Conservation (phyloP, 64 coral and sea anemone species). For the Montipora capricornis region DNA sequence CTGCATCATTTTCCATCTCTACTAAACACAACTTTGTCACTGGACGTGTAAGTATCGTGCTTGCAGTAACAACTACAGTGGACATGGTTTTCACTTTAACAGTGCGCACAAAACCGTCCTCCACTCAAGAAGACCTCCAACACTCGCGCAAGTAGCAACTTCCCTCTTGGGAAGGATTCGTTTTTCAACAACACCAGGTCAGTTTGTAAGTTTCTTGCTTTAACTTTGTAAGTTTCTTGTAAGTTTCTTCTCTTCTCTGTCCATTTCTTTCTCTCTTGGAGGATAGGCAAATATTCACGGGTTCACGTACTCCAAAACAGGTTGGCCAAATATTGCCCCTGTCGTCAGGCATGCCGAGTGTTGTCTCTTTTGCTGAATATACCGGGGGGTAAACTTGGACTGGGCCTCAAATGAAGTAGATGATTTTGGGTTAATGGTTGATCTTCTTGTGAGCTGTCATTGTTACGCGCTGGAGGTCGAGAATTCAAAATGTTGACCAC, state of each 20-base stretch:
- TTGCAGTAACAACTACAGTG: too few relatives aligned
- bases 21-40: too few relatives aligned
- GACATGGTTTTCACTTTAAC: conserved; percentile 1
- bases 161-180: conserved; percentile 35
- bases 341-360: background rate
- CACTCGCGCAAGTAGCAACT: conserved; percentile 48
- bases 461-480: too few relatives aligned
- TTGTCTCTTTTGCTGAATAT: background rate
- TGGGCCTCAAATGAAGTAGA: too few relatives aligned
- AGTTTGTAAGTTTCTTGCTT: background rate
- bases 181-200: conserved; percentile 45
- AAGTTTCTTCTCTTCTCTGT: conserved; percentile 7
- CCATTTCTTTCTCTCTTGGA: conserved; percentile 53
- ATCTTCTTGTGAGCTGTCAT: too few relatives aligned
- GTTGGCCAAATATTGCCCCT: conserved; percentile 40
- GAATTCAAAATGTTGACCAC: background rate
- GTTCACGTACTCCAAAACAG: conserved; percentile 40
- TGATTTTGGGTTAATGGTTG: too few relatives aligned
- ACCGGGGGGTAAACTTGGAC: too few relatives aligned
- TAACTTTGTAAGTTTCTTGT: background rate
- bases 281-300: conserved; percentile 27
- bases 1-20: too few relatives aligned
- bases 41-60: too few relatives aligned
- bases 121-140: conserved; percentile 23
- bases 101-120: conserved; percentile 35